Conservation (phyloP, 2,113 vertebrate genomes). For the Chunga burmeisteri region DNA sequence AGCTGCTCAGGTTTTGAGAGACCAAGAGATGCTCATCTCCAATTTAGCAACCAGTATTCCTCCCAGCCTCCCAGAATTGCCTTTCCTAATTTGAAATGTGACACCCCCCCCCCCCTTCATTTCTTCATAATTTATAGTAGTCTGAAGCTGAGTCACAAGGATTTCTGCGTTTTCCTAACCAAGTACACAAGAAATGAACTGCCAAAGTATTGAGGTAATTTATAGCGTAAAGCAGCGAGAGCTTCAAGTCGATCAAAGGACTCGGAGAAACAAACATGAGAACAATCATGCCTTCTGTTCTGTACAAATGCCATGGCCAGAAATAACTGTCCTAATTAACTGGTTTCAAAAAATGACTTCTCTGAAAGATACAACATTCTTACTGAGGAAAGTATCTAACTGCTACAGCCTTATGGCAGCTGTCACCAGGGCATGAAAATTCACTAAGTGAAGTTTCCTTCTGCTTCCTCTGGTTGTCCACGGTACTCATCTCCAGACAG, state of each 20-base stretch:
- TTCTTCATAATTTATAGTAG: constrained; percentile 65
- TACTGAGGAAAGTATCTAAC: constrained; percentile 45
- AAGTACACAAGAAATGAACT: constrained; percentile 38
- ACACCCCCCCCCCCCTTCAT: constrained; percentile 46
- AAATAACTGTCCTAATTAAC: constrained; percentile 75
- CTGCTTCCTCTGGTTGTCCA: neutral
- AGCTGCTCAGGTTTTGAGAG: constrained; percentile 57
- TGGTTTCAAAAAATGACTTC: constrained; percentile 53
- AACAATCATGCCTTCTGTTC: constrained; percentile 65
- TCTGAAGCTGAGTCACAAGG: constrained; percentile 50
- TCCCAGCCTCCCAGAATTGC: constrained; percentile 32
- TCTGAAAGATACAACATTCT: constrained; percentile 47
- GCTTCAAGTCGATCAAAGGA: constrained; percentile 69
- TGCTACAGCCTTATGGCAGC: constrained; percentile 50
- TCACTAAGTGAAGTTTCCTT: constrained; percentile 3
- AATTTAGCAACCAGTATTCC: constrained; percentile 47
- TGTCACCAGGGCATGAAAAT: constrained; percentile 53
- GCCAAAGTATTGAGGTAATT: constrained; percentile 52
- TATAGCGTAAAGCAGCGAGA: constrained; percentile 64
- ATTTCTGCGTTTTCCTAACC: constrained; percentile 49
- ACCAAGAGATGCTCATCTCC: constrained; percentile 1
- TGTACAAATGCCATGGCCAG: constrained; percentile 68
- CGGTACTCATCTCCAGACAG: constrained; percentile 29
- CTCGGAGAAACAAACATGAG: constrained; percentile 64
- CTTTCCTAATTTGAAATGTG: constrained; percentile 50